phyloP scores from a whole-genome alignment of 2,113 vertebrate species.

The Proteles cristata region DNA sequence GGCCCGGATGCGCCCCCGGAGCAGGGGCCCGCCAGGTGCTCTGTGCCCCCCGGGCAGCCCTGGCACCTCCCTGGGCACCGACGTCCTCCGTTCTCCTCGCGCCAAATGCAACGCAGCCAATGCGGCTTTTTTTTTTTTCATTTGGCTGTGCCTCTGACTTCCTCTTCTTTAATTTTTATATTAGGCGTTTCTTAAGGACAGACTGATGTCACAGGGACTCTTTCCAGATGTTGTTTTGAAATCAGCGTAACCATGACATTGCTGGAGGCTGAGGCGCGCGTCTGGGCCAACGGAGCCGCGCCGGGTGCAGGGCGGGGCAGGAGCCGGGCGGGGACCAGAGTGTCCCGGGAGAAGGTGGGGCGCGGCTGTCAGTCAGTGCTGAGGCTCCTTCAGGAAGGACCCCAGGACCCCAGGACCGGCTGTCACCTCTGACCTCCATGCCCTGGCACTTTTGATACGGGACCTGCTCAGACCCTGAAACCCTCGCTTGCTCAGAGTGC shows the following conservation, averaged over 20 bases:
- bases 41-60: accelerated
- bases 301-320: not conserved
- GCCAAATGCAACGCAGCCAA: constrained; percentile 15
- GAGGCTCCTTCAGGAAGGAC: not conserved
- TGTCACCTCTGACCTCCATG: not conserved
- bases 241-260: constrained; percentile 81
- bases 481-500: not conserved
- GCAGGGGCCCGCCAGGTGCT: not conserved
- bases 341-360: not conserved
- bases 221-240: constrained; percentile 86
- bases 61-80: not conserved
- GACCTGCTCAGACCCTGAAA: too few species aligned
- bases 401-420: not conserved
- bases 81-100: not conserved
- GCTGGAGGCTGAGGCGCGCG: constrained; percentile 72
- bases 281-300: constrained; percentile 41
- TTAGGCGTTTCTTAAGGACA: constrained; percentile 65
- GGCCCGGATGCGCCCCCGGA: not conserved
- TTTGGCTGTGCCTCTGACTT: constrained; percentile 70
- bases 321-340: not conserved
- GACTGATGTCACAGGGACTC: constrained; percentile 59
- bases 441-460: not conserved
- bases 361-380: accelerated
- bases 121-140: not conserved
- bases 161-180: constrained; percentile 63